Evolutionary conservation across 2,888 invertebrate genomes (phyloP), one percentile per base, ranked within the genome.

Genomic region (Patella caerulea): DNA sequence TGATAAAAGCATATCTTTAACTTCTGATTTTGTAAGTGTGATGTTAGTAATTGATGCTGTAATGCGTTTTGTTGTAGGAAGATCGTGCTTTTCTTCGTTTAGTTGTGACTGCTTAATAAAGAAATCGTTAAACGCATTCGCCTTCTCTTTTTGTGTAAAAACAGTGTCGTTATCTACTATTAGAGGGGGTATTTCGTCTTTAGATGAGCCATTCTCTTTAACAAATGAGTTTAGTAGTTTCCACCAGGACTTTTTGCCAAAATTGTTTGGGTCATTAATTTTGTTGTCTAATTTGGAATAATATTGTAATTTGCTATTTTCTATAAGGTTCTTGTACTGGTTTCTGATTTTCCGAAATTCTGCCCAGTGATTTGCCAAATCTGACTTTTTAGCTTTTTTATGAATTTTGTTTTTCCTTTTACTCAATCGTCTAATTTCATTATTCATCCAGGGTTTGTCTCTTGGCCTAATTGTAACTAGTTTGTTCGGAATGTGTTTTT

Each of bases 341-440:
- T 75, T 75, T 55, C 73, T 5, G 17, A 19, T 73, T 52, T 73
- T 54, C 17, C 73, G 17, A 73, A n/a, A n/a, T 54, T 73, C 54
- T 55, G 24, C 17, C 73, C 45, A 53, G 4, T 55, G 17, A 53
- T 73, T 17, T 53, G 45, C 55, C 15, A 52, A 17, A 73, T 54
- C 55, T 53, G 24, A 17, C 54, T 73, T 73, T 54, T 73, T 54
- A 52, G 56, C 56, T 56, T 56, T 56, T 56, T 56, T 56, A 56
- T 56, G 56, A n/a, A 17, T 17, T 56, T n/a, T 14, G 14, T 14
- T 17, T 56, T 56, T n/a, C 12, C n/a, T 14, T 56, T n/a, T 14
- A 17, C n/a, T 56, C 14, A 56, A n/a, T 56, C n/a, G 14, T n/a
- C 56, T 14, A 56, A 56, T 56, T 56, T 56, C 15, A 17, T 3